Percentiles rank a stretch among this genome's conserved stretches.
Conservation (phyloP, 2,797 vertebrate genomes). For the Acipenser oxyrinchus region DNA sequence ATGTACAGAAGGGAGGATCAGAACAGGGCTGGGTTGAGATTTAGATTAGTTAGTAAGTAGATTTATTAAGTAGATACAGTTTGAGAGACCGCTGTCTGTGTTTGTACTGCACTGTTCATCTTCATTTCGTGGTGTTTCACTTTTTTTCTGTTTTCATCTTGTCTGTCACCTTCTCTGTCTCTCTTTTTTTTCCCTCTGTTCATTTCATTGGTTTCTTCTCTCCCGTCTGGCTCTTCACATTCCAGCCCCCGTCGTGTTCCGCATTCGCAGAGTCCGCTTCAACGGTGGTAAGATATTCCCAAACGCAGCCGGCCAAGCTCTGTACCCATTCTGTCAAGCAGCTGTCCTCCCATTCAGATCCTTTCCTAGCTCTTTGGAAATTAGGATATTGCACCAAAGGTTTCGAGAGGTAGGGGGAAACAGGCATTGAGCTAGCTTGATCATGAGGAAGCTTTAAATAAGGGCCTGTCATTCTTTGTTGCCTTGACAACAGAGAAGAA, state of each 20-base stretch:
- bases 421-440: too few species aligned
- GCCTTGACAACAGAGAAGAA: too few species aligned
- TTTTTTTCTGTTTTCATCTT: not conserved
- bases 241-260: constrained; percentile 51
- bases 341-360: too few species aligned
- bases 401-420: too few species aligned
- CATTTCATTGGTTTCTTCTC: constrained; percentile 10
- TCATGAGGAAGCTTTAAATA: too few species aligned
- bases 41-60: too few species aligned
- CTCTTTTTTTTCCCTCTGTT: not conserved
- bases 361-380: too few species aligned
- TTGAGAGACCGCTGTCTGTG: not conserved
- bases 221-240: constrained; percentile 13
- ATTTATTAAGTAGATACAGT: too few species aligned
- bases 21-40: too few species aligned
- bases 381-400: too few species aligned
- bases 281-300: constrained; percentile 47
- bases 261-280: constrained; percentile 55
- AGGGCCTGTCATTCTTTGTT: too few species aligned
- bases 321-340: not conserved
- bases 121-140: not conserved
- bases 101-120: not conserved
- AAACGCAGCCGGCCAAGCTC: not conserved
- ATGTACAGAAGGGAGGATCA: too few species aligned
- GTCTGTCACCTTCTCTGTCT: not conserved